Percentiles rank a stretch among this genome's conserved stretches.
Evolutionary conservation across 1,140 invertebrate genomes (phyloP).

Genomic region (Cotesia chilonis): DNA sequence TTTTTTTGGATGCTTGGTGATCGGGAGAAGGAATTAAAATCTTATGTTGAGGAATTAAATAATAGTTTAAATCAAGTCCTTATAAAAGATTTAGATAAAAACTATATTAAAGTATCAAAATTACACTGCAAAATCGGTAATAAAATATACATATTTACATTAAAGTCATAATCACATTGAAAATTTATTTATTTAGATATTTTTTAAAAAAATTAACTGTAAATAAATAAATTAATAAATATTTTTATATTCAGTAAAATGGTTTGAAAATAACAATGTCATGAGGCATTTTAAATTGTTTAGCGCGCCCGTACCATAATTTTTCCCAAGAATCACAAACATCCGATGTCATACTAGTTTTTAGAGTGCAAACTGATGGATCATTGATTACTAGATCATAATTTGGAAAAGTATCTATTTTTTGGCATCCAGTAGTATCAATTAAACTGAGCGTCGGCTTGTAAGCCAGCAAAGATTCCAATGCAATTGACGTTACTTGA

Average conservation of each 20-base stretch:
- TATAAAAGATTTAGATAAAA: slow-evolving; percentile 48
- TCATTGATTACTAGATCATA: slow-evolving; percentile 43
- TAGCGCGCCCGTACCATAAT: slow-evolving; percentile 53
- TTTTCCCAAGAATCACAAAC: slow-evolving; percentile 51
- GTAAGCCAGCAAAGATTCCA: slow-evolving; percentile 49
- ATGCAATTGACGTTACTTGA: slow-evolving; percentile 49
- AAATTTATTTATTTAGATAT: slow-evolving; percentile 4
- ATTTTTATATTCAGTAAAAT: slow-evolving; percentile 15
- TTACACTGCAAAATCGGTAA: slow-evolving; percentile 65
- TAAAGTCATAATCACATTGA: slow-evolving; percentile 42
- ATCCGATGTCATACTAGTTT: slow-evolving; percentile 49
- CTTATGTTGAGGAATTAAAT: slow-evolving; percentile 59
- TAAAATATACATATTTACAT: slow-evolving; percentile 56
- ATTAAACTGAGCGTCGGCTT: slow-evolving; percentile 54
- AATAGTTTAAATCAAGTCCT: slow-evolving; percentile 58
- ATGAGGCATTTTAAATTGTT: slow-evolving; percentile 48
- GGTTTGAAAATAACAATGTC: slow-evolving; percentile 55
- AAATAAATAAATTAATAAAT: slow-evolving; percentile 39
- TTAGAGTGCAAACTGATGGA: slow-evolving; percentile 53
- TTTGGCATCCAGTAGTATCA: slow-evolving; percentile 52
- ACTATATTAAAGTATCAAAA: slow-evolving; percentile 48
- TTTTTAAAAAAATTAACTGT: slow-evolving; percentile 11
- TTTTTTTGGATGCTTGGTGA: slow-evolving; percentile 74
- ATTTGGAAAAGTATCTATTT: slow-evolving; percentile 47
- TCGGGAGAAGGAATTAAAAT: slow-evolving; percentile 62